phyloP scores from a whole-genome alignment of 2,797 vertebrate species.

The Dendrocincla tyrannina region DNA sequence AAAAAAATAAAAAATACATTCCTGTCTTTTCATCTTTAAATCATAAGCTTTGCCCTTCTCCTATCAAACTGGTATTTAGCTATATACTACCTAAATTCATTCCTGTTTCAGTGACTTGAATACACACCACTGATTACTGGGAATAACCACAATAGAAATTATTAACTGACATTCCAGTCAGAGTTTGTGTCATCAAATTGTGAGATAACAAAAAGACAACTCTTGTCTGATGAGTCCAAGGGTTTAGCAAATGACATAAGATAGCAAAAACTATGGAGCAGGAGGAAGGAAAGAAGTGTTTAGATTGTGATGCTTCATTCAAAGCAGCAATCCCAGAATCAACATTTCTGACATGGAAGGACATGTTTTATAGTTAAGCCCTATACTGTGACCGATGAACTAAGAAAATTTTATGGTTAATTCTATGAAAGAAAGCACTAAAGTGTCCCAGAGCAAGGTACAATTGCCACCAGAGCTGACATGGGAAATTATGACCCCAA shows the following conservation, averaged over 20 bases:
- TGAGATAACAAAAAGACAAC: background rate
- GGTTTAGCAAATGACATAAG: background rate
- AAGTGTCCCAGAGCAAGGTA: background rate
- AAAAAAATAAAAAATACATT: background rate
- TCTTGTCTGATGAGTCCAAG: background rate
- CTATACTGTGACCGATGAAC: background rate
- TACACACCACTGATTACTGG: background rate
- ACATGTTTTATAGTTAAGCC: background rate
- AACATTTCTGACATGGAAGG: background rate
- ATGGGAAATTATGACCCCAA: background rate
- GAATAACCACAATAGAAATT: background rate
- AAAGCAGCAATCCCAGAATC: background rate
- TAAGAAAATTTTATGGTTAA: background rate
- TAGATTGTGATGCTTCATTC: background rate
- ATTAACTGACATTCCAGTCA: background rate
- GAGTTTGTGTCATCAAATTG: background rate
- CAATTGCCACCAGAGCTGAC: background rate
- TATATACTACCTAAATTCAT: background rate
- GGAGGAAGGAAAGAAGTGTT: background rate
- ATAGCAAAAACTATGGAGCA: background rate
- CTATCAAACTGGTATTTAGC: background rate
- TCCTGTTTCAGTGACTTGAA: background rate
- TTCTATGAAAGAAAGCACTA: background rate
- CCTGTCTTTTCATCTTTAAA: background rate
- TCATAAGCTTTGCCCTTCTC: background rate